Base-by-base conservation (phyloP, 1,140 invertebrate genomes). In the Hyles vespertilio region DNA sequence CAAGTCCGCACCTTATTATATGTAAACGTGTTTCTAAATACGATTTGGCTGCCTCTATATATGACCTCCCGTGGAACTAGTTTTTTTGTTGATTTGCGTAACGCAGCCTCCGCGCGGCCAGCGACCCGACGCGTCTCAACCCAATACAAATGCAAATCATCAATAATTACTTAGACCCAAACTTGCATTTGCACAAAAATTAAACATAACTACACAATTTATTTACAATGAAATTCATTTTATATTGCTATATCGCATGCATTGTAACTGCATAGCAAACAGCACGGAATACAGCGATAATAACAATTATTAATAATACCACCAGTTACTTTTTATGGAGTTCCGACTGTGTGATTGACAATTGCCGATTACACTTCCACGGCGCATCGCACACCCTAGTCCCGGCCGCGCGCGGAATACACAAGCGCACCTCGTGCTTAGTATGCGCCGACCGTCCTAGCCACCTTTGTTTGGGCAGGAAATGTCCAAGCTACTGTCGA, bases 381-480 rank as follows among this genome's bases (percentile, higher is more conserved):
- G 64, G 67, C 79, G 63, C 78, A 79, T 75, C 67, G 67, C 67
- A 71, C 70, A 72, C 65, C 63, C 70, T 63, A 63, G 68, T 61
- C 60, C 69, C 63, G 55, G 54, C 51, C 60, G 61, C 67, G 74
- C 44, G 52, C 65, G 54, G 80, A 81, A 86, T 84, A 86, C 67
- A 59, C 77, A 82, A 74, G 71, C 45, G 51, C 55, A 70, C 55
- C 60, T 65, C 54, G 67, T 79, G 58, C 86, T 89, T 77, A 76
- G 80, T 87, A 89, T 89, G 80, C 83, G 71, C 61, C 71, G 70
- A 49, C 57, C 50, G 68, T 50, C 61, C 73, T 74, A 76, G 65
- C 65, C 74, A 83, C 77, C 83, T 86, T 86, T 85, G 84, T 86
- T 86, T 79, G 73, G 77, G 73, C 83, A 88, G 85, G 85, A 88